Percentiles rank a stretch among this genome's conserved stretches.
These are phyloP conservation scores for Chloropsis hardwickii DNA, from an alignment of 2,113 vertebrate genomes.

Conservation along the genomic window DNA sequence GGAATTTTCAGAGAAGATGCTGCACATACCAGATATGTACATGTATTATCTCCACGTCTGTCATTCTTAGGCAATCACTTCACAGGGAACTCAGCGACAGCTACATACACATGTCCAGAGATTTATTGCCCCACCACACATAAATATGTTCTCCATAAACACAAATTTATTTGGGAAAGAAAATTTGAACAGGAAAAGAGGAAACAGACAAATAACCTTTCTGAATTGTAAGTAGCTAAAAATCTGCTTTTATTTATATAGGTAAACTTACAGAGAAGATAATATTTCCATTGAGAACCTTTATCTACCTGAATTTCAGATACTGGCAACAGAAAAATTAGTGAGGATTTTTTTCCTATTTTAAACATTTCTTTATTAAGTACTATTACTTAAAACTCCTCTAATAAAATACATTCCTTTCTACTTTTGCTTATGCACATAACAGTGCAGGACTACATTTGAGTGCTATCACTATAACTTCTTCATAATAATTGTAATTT, in stretches of 20 bases:
- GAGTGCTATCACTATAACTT: not conserved
- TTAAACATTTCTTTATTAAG: not conserved
- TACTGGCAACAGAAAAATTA: not conserved
- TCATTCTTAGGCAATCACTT: not conserved
- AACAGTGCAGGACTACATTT: not conserved
- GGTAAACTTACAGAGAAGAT: not conserved
- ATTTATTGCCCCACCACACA: not conserved
- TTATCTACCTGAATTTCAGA: not conserved
- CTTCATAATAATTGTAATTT: not conserved
- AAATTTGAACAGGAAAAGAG: not conserved
- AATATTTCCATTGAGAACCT: not conserved
- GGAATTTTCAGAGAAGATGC: not conserved
- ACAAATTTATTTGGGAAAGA: not conserved
- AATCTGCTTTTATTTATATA: not conserved
- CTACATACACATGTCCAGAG: not conserved
- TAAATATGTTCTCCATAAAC: not conserved
- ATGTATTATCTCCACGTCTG: not conserved
- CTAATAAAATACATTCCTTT: not conserved
- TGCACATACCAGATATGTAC: not conserved
- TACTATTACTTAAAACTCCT: not conserved
- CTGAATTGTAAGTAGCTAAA: not conserved
- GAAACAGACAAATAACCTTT: not conserved
- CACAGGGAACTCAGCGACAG: not conserved
- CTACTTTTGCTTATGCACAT: not conserved
- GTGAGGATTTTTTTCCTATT: fast-evolving